Base-by-base conservation (phyloP, 2,888 invertebrate genomes). In the Nephrotoma flavescens region DNA sequence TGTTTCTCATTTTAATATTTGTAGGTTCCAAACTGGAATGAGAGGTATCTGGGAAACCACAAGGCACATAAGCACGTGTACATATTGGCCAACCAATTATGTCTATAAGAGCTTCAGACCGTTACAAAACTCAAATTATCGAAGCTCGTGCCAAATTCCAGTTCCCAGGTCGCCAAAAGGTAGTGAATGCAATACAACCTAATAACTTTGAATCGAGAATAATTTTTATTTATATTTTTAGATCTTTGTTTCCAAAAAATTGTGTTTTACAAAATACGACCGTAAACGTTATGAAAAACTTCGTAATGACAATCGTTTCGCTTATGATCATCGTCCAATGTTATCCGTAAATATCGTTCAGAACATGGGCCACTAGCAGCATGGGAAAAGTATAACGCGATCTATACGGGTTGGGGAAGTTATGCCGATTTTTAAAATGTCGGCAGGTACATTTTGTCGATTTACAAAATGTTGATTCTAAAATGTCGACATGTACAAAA, bases 131-230 rank as follows among this genome's bases (percentile, higher is more conserved):
- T 88, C 95, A 97, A 90, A 99, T 98, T 87, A 95, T 99, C 88
- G 99, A 99, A 92, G 99, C 99, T 92, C 97, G 99, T 94, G 99
- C 99, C 89, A 99, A 99, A 94, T 99, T 99, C 95, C 99, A 99
- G 96, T 99, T 98, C 95, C 99, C 99, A 87, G 99, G 99, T 88
- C 97, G 99, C 90, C 99, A 99, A 92, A 99, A 99, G 95, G 97
- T 96, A 90, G 88, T 83, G 71, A n/a, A 85, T 19, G 41, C 71
- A 2, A 11, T 52, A 31, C 31, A 31, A 31, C 31, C 4, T n/a
- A 11, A 83, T 85, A 41, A 7, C 45, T 31, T 71, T 42, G 42
- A 52, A 85, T 87, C 7, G 31, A 3, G 41, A 42, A 12, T 87
- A 15, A 83, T 85, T 85, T n/a, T n/a, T n/a, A n/a, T 86, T 42